Evolutionary conservation across 2,797 vertebrate species (phyloP), one percentile per base, ranked within the genome.

Genomic region (Parauchenoglanis punctatus): DNA sequence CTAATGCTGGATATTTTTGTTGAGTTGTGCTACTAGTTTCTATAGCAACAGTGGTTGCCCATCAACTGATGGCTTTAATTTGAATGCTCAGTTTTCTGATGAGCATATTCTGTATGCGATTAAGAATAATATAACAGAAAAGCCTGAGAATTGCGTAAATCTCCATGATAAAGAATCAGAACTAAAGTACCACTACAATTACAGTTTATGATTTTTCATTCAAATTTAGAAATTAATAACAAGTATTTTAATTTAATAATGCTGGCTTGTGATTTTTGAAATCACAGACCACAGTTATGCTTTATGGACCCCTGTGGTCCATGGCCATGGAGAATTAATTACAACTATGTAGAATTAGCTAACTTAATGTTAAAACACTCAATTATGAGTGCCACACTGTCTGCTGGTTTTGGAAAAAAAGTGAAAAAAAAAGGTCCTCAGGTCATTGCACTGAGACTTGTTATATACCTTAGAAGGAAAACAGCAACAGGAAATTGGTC

Each of bases 51-150:
- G 81, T 17, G 63, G 46, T 54, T 44, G 75, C 87, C n/a, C 77
- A 54, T 87, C 86, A 91, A 85, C 92, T 44, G 59, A 73, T 61
- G 81, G 84, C 86, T 84, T 67, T 87, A 84, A 68, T 81, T 63
- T 82, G 86, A 84, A 80, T 15, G 68, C 89, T 91, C 90, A 87
- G 93, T 92, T 92, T 92, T 89, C 89, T 91, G 90, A 91, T 85
- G 0, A 67, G 54, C 49, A 73, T 87, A 82, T 67, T 90, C 80
- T 83, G 20, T 59, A 78, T 0, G 5, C 25, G 35, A 59, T 4
- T 59, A 4, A 56, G 76, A 56, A 78, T 31, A 56, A 56, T 61
- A 61, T 40, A 23, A 81, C 11, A 59, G 28, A 81, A 81, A 81
- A 75, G 1, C 8, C n/a, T 49, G 17, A 12, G 35, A 4, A 44